These are phyloP conservation scores for Erebia aethiops DNA, from an alignment of 2,888 invertebrate species.

Conservation along the genomic window DNA sequence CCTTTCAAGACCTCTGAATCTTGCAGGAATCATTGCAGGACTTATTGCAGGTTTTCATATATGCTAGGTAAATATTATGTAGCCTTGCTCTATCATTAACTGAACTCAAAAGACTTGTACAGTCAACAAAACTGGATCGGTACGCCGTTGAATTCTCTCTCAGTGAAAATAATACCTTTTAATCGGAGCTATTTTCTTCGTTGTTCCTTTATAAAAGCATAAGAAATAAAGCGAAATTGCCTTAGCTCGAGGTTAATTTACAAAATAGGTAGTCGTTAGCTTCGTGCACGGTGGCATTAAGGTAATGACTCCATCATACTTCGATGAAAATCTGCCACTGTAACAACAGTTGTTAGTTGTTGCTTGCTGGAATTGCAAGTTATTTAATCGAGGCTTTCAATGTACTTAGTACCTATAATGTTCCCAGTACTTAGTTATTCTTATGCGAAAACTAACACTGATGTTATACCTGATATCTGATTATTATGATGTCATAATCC, in stretches of 20 bases:
- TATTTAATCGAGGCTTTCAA: conserved; percentile 19
- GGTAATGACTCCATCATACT: conserved; percentile 42
- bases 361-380: conserved; percentile 13
- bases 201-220: conserved; percentile 16
- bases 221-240: conserved; percentile 22
- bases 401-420: conserved; percentile 8
- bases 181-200: conserved; percentile 16
- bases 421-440: conserved; percentile 1
- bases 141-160: conserved; percentile 3
- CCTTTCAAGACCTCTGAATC: too few species aligned
- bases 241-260: conserved; percentile 21
- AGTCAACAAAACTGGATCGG: conserved; percentile 14
- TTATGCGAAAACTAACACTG: not conserved
- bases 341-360: conserved; percentile 28
- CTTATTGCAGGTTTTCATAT: too few species aligned
- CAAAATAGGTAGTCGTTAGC: conserved; percentile 35
- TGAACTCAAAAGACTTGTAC: conserved; percentile 4
- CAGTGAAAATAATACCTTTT: conserved; percentile 17
- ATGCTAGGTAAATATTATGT: too few species aligned
- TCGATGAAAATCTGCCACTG: conserved; percentile 31
- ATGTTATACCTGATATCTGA: not conserved
- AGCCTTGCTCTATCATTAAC: not conserved
- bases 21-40: too few species aligned
- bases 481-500: not conserved
- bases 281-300: conserved; percentile 36